A percentile compares a stretch with the other conserved stretches of the same genome.
Evolutionary conservation across 2,113 vertebrate species (phyloP).

Genomic region (Myrmophylax atrothorax): DNA sequence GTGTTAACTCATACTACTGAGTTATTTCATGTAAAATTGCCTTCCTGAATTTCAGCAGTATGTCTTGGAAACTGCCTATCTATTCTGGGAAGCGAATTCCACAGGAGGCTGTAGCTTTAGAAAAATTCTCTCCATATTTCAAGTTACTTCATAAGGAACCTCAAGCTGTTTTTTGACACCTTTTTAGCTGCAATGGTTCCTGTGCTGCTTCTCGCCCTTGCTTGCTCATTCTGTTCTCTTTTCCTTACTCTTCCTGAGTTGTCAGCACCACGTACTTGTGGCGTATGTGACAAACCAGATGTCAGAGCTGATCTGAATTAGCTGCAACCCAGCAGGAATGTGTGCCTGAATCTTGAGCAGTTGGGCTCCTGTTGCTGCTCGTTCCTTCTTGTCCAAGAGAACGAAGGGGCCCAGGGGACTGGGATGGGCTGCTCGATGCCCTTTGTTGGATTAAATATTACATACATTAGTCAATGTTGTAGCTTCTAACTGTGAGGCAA

Average conservation of each 20-base stretch:
- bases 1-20: not conserved
- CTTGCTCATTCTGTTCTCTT: conserved; percentile 6
- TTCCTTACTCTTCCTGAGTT: not conserved
- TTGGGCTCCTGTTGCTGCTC: not conserved
- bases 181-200: not conserved
- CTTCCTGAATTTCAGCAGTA: not conserved
- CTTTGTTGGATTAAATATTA: not conserved
- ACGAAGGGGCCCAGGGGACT: not conserved
- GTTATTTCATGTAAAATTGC: not conserved
- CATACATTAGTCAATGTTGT: not conserved
- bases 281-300: conserved; percentile 4
- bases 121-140: not conserved
- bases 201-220: not conserved
- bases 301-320: not conserved
- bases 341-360: not conserved
- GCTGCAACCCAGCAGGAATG: not conserved
- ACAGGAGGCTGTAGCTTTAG: not conserved
- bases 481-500: not conserved
- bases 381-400: not conserved
- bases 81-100: not conserved
- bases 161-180: not conserved
- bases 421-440: not conserved
- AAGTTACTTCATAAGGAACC: not conserved
- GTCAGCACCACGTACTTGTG: not conserved
- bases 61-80: not conserved